phyloP scores from a whole-genome alignment of 2,888 invertebrate genomes.

The Thumatha senex region DNA sequence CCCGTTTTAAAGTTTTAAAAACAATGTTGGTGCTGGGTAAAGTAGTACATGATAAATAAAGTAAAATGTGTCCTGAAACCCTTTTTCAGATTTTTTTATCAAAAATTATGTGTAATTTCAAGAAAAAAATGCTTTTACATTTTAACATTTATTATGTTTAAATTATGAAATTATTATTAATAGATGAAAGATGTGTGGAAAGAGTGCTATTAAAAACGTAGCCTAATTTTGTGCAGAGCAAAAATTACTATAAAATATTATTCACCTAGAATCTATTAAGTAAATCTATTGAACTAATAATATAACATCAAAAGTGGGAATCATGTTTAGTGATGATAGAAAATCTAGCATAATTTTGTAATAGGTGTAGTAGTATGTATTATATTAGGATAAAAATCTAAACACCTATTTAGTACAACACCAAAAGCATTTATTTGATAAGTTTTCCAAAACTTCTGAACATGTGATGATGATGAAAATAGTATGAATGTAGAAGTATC shows the following conservation, averaged over 20 bases:
- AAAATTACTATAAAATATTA: neutral
- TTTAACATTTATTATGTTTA: too few species aligned
- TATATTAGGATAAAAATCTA: neutral
- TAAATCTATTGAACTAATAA: neutral
- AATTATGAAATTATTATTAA: too few species aligned
- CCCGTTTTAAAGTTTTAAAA: too few species aligned
- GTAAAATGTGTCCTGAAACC: too few species aligned
- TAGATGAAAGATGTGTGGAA: too few species aligned
- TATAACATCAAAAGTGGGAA: neutral
- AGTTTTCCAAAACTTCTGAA: slow-evolving; percentile 5
- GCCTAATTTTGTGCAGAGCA: neutral
- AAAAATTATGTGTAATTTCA: too few species aligned
- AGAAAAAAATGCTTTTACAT: too few species aligned
- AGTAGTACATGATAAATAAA: too few species aligned
- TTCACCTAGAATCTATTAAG: too few species aligned
- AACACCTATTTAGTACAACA: slow-evolving; percentile 29
- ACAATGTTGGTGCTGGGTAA: too few species aligned
- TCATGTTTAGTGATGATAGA: neutral
- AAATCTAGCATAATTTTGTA: neutral
- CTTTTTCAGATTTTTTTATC: too few species aligned
- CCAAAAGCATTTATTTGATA: slow-evolving; percentile 40
- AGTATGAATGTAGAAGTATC: slow-evolving; percentile 11
- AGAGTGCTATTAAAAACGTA: too few species aligned
- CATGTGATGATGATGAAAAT: slow-evolving; percentile 14
- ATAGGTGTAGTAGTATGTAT: slow-evolving; percentile 12